Base-by-base conservation (phyloP, 2,888 invertebrate genomes). In the Rhingia campestris region DNA sequence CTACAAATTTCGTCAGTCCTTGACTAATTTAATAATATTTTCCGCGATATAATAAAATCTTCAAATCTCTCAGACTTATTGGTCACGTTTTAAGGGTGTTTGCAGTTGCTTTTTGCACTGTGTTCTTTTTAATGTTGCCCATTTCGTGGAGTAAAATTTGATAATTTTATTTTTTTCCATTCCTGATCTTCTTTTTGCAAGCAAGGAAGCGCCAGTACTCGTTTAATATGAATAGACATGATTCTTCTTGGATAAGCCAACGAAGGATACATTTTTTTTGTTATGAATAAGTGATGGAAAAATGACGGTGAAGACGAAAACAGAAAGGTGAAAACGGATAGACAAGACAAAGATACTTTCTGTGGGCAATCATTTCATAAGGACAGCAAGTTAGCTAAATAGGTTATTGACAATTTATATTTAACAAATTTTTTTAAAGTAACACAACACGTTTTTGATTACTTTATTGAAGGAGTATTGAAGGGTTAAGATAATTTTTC, bases 21-120 rank as follows among this genome's bases (percentile, higher is more conserved):
- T 79, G 64, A 64, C 70, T 79, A 79, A 79, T 79, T 79, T 70
- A 79, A 79, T 76, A 69, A 76, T 66, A 79, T 72, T 56, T 58
- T 79, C 63, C 77, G 22, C 64, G 41, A 56, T 45, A 77, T 70
- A 70, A 56, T 32, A 70, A 72, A 70, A 63, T 49, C 77, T 63
- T 58, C 33, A 56, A 70, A 72, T 79, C 70, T 79, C 63, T 64
- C 58, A 79, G 22, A 61, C 69, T 56, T 64, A 41, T 72, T 63
- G 70, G 63, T 64, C 56, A 64, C 43, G 58, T 64, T 64, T 59
- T 70, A 64, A 70, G 63, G 41, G 22, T 63, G 43, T 76, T 61
- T 41, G 6, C 12, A 2, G 22, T 43, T 39, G 35, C 12, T 51
- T 51, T n/a, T 53, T 4, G 30, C 3, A 2, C 32, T 30, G 35